Percentiles rank a stretch among this genome's conserved stretches.
These are phyloP conservation scores for Phrynocephalus guinanensis DNA, from an alignment of 2,797 vertebrate genomes.

Conservation along the genomic window DNA sequence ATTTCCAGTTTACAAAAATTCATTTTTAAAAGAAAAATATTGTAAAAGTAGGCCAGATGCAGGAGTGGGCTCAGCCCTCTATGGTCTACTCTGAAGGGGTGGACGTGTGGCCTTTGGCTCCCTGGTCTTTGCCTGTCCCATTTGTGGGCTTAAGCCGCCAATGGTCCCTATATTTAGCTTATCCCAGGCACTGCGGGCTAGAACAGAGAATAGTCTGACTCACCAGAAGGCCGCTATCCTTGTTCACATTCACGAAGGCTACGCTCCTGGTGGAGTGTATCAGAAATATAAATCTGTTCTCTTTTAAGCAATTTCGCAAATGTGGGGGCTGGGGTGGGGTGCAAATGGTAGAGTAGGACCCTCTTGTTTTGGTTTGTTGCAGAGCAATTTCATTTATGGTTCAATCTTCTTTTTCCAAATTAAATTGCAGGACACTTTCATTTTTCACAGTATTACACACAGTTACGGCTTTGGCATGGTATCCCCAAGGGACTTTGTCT, in stretches of 20 bases:
- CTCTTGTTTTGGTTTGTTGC: not conserved
- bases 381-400: not conserved
- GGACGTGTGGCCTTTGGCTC: no score
- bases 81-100: no score
- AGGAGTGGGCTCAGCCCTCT: no score
- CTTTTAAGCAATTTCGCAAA: not conserved
- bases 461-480: conserved; percentile 78
- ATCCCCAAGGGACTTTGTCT: conserved; percentile 75
- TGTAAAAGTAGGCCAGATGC: no score
- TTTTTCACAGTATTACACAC: conserved; percentile 73
- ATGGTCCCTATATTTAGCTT: no score
- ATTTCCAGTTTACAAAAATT: no score
- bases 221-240: no score
- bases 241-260: not conserved
- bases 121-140: no score
- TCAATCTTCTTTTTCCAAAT: conserved; percentile 9
- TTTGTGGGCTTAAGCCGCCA: no score
- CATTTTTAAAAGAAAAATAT: no score
- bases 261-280: conserved; percentile 9
- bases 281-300: conserved; percentile 6
- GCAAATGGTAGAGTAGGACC: not conserved
- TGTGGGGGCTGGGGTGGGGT: not conserved
- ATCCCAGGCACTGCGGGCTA: no score
- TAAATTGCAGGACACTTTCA: conserved; percentile 70
- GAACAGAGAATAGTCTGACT: no score